A percentile compares a stretch with the other conserved stretches of the same genome.
Conservation (phyloP, 2,113 vertebrate genomes). For the Buteo buteo region DNA sequence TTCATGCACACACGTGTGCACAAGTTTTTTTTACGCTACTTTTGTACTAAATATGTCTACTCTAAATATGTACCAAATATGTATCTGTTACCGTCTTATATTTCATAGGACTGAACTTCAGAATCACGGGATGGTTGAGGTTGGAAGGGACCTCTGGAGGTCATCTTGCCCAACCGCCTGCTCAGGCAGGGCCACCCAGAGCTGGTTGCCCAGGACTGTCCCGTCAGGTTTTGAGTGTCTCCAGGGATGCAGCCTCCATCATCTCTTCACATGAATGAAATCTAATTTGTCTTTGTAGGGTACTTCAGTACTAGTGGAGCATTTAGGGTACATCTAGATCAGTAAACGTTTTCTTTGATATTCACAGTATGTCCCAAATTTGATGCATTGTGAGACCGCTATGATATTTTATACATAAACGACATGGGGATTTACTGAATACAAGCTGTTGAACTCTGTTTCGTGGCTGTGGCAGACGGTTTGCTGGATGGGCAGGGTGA, state of each 20-base stretch:
- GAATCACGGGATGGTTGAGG: neutral
- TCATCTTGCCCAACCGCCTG: neutral
- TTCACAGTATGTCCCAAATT: neutral
- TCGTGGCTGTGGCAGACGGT: rapidly evolving
- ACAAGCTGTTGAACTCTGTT: neutral
- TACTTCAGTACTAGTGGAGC: neutral
- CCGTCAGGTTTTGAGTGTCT: neutral
- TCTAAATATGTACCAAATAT: neutral
- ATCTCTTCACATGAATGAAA: neutral
- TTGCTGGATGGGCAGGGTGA: neutral
- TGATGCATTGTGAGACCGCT: neutral
- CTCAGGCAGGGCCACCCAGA: neutral
- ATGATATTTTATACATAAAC: neutral
- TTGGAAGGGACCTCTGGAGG: neutral
- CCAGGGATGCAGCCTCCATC: neutral
- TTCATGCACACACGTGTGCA: neutral
- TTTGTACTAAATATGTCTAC: neutral
- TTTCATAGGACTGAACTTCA: neutral
- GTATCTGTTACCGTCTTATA: neutral
- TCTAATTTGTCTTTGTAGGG: neutral
- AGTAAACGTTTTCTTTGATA: neutral
- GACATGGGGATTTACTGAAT: neutral
- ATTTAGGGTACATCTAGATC: neutral
- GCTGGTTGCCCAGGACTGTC: neutral
- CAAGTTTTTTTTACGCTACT: neutral